These are phyloP conservation scores for Nesoenas mayeri DNA, from an alignment of 2,113 vertebrate species.

Conservation along the genomic window DNA sequence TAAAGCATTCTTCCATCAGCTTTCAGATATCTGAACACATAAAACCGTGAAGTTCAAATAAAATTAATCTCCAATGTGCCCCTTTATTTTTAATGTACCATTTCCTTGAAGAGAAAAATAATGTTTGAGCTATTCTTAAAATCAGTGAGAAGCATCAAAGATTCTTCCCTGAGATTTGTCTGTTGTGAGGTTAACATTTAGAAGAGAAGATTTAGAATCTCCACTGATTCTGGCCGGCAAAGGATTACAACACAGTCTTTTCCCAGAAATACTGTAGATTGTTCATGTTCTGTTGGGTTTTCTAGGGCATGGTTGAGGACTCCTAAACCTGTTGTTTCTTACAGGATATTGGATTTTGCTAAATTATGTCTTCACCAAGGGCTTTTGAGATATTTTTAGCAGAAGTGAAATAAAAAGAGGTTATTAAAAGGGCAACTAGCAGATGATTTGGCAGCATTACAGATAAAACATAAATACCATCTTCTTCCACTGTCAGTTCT, in stretches of 20 bases:
- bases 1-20: neutral
- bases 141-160: neutral
- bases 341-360: slow-evolving; percentile 27
- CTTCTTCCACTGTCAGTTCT: neutral
- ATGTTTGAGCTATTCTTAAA: neutral
- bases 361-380: neutral
- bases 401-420: slow-evolving; percentile 9
- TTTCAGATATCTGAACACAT: neutral
- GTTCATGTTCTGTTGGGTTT: slow-evolving; percentile 15
- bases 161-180: neutral
- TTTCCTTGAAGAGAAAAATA: neutral
- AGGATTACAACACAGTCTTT: neutral
- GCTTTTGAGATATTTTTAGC: slow-evolving; percentile 44
- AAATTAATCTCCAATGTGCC: neutral
- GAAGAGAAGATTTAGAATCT: slow-evolving; percentile 21
- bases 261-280: slow-evolving; percentile 6
- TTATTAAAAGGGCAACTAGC: slow-evolving; percentile 17
- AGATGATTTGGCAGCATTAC: neutral
- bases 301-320: neutral
- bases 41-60: neutral
- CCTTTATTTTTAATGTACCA: neutral
- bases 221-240: neutral
- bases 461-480: neutral
- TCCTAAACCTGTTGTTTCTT: neutral
- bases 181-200: neutral